Conservation (phyloP, 2,888 invertebrate species). For the Brenthis daphne region DNA sequence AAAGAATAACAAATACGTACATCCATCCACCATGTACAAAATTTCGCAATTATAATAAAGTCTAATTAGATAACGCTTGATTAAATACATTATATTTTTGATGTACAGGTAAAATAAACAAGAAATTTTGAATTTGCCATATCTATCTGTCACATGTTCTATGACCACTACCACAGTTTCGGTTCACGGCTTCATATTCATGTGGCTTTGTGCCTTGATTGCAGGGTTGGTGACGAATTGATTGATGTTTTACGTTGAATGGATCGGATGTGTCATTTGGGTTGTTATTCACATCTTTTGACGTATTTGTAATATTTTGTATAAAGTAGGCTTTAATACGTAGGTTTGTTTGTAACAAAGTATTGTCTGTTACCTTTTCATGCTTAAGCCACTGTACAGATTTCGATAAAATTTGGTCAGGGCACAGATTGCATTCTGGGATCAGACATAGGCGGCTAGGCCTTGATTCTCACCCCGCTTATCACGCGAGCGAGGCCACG, state of each 20-base stretch:
- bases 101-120: neutral
- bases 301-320: slow-evolving; percentile 7
- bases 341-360: no score
- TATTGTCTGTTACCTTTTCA: no score
- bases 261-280: slow-evolving; percentile 19
- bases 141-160: slow-evolving; percentile 31
- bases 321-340: neutral
- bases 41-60: no score
- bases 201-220: slow-evolving; percentile 53
- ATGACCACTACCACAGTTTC: slow-evolving; percentile 45
- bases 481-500: no score
- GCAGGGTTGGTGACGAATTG: slow-evolving; percentile 64
- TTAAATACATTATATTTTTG: neutral
- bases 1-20: no score
- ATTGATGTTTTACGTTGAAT: slow-evolving; percentile 51
- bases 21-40: no score
- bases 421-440: no score
- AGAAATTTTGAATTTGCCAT: slow-evolving; percentile 8
- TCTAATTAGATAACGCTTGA: no score
- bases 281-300: slow-evolving; percentile 6
- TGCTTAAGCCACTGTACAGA: no score
- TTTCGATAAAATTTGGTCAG: no score
- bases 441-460: no score
- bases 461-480: no score
- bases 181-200: slow-evolving; percentile 62